Evolutionary conservation across 1,140 invertebrate species (phyloP).

Genomic region (Caenorhabditis tropicalis): DNA sequence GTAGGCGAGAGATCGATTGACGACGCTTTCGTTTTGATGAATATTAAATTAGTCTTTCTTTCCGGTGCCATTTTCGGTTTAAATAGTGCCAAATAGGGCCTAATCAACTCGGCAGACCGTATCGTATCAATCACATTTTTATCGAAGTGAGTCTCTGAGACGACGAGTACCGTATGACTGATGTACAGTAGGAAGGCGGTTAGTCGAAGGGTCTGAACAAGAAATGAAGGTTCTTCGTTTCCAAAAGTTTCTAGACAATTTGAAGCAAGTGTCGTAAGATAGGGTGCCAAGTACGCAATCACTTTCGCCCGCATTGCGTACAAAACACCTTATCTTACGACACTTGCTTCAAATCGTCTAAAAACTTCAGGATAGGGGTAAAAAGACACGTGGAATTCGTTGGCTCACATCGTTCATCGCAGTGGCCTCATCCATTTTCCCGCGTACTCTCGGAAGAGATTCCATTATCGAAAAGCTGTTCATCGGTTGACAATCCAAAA

Average conservation of each 20-base stretch:
- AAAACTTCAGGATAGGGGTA: too few species aligned
- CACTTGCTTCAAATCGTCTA: too few species aligned
- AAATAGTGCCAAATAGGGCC: background rate
- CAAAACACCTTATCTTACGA: too few species aligned
- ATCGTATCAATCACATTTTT: background rate
- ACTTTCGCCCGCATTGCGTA: too few species aligned
- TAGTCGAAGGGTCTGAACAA: background rate
- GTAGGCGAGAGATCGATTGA: conserved; percentile 7
- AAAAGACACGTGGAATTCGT: too few species aligned
- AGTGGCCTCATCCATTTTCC: background rate
- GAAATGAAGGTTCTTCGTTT: background rate
- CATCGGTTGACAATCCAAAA: conserved; percentile 17
- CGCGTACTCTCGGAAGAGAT: background rate
- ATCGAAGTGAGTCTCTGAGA: conserved; percentile 6
- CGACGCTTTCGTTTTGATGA: background rate
- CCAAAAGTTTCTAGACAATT: background rate
- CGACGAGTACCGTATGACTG: conserved; percentile 8
- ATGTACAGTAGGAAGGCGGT: conserved; percentile 9
- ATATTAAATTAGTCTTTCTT: background rate
- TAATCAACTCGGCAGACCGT: background rate
- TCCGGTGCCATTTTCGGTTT: background rate
- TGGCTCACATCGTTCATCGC: background rate
- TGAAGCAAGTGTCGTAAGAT: too few species aligned
- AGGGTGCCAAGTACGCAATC: too few species aligned
- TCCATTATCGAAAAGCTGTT: conserved; percentile 28